Evolutionary conservation across 2,888 invertebrate genomes (phyloP).

Genomic region (Dermolepida albohirtum): DNA sequence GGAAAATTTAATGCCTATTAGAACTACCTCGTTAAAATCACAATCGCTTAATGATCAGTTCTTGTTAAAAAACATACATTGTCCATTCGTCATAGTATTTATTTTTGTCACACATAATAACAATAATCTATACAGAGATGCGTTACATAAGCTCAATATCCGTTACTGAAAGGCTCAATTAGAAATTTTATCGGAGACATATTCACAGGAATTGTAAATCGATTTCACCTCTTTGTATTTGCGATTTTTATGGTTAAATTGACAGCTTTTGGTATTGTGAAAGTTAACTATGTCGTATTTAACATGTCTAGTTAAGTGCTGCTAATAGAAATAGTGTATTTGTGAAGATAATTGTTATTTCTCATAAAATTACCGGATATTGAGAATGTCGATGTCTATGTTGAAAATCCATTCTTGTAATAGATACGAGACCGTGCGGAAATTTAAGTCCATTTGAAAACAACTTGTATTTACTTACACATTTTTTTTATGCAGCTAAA

Average conservation of each 20-base stretch:
- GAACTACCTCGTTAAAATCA: too few species aligned
- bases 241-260: conserved; percentile 10
- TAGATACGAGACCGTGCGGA: too few species aligned
- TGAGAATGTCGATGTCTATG: too few species aligned
- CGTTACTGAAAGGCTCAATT: conserved; percentile 2
- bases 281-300: conserved; percentile 16
- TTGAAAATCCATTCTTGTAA: too few species aligned
- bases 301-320: background rate
- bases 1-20: too few species aligned
- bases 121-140: background rate
- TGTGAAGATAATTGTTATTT: too few species aligned
- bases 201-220: conserved; percentile 17
- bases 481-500: too few species aligned
- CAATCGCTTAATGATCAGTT: too few species aligned
- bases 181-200: conserved; percentile 5
- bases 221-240: conserved; percentile 14
- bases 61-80: background rate
- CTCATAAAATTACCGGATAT: too few species aligned
- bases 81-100: conserved; percentile 3
- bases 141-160: conserved; percentile 17
- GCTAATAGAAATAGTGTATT: too few species aligned
- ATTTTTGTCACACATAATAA: background rate
- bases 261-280: conserved; percentile 22
- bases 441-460: too few species aligned
- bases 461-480: too few species aligned